phyloP scores from a whole-genome alignment of 2,888 invertebrate genomes.

The Frankliniella fusca region DNA sequence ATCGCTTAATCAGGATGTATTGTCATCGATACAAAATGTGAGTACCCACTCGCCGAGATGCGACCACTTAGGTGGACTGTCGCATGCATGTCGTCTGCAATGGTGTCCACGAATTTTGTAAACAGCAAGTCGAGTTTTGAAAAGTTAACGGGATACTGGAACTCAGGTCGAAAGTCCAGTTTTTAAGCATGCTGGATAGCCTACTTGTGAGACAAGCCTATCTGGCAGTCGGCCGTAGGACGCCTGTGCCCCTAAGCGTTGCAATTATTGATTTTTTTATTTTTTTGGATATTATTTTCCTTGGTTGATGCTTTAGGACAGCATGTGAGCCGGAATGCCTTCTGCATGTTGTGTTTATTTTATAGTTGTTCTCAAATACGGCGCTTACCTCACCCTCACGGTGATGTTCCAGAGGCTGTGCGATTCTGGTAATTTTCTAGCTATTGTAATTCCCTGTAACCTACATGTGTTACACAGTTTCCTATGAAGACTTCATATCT shows the following conservation, averaged over 20 bases:
- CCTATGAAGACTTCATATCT: too few species aligned
- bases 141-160: slow-evolving; percentile 10
- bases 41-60: not conserved
- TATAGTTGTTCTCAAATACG: too few species aligned
- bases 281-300: too few species aligned
- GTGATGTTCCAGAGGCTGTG: too few species aligned
- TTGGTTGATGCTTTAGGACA: not conserved
- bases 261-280: slow-evolving; percentile 5
- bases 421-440: too few species aligned
- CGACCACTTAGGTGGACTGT: not conserved
- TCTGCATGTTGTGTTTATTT: not conserved
- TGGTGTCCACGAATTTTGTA: not conserved
- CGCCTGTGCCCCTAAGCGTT: not conserved
- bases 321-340: not conserved
- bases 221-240: not conserved
- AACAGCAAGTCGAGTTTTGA: slow-evolving; percentile 13
- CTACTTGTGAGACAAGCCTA: not conserved
- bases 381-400: too few species aligned
- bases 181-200: slow-evolving; percentile 7
- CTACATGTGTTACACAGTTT: too few species aligned
- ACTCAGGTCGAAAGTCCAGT: slow-evolving; percentile 17
- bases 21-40: not conserved
- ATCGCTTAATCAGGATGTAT: not conserved
- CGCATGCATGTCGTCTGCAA: not conserved
- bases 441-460: too few species aligned